A percentile compares a stretch with the other conserved stretches of the same genome.
These are phyloP conservation scores for Pelochelys cantorii DNA, from an alignment of 2,797 vertebrate genomes.

Conservation along the genomic window DNA sequence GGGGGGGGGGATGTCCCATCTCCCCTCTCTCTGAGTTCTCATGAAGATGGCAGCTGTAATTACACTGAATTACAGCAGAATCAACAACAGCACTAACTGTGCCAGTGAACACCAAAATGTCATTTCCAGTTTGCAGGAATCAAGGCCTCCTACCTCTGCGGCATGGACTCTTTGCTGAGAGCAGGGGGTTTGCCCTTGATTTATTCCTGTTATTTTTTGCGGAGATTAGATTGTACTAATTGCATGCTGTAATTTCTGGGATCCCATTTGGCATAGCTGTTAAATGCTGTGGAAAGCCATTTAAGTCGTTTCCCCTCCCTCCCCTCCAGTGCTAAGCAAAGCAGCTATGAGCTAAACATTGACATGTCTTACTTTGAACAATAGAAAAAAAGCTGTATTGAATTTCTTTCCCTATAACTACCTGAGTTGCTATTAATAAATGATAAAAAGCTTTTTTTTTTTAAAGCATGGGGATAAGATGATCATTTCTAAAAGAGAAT, in stretches of 20 bases:
- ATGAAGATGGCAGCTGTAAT: neutral
- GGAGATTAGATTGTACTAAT: neutral
- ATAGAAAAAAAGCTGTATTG: conserved; percentile 1
- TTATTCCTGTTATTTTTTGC: neutral
- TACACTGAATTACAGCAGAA: neutral
- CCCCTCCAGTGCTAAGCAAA: neutral
- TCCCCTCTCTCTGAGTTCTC: neutral
- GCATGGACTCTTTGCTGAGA: neutral
- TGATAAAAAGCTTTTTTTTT: neutral
- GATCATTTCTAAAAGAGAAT: neutral
- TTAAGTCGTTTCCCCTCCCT: neutral
- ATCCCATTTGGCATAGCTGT: neutral
- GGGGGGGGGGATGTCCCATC: no score
- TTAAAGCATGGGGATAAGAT: neutral
- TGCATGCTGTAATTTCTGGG: neutral
- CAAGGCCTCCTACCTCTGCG: neutral
- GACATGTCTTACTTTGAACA: conserved; percentile 7
- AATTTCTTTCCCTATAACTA: neutral
- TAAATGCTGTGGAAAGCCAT: neutral
- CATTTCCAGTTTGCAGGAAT: neutral
- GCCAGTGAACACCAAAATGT: neutral
- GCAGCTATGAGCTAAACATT: conserved; percentile 9
- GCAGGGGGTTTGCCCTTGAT: neutral
- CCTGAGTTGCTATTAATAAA: conserved; percentile 2
- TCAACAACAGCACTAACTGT: neutral